Evolutionary conservation across 2,888 invertebrate species (phyloP), one percentile per base, ranked within the genome.

Genomic region (Anthophora plumipes): DNA sequence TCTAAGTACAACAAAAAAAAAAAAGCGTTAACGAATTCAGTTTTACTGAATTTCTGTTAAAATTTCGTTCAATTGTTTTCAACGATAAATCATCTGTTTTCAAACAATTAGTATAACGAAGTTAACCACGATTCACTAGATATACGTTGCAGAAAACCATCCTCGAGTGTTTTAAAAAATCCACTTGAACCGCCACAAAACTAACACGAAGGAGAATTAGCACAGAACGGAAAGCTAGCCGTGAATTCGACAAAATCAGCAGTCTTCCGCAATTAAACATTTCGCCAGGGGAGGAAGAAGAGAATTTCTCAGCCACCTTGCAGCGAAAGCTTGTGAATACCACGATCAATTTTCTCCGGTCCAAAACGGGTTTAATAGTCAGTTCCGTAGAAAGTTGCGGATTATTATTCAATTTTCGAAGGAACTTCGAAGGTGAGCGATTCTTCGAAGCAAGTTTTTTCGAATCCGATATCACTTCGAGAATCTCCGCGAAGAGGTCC

Each of bases 391-490:
- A 12, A 22, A 67, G n/a, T 22, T 20, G 12, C 20, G 20, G 20
- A 50, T 73, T 60, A 48, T 48, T 69, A 54, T 70, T 70, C 54
- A 39, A 70, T 54, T 64, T 66, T 60, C 25, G 11, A 41, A 48
- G 48, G 11, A 31, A 20, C 20, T 43, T 1, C 39, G 8, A n/a
- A 25, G 63, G 31, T 63, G 46, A 66, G 46, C 61, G 66, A 41
- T 70, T 52, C 61, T 61, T 39, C 50, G 22, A 7, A 14, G 9
- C 52, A 61, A 71, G 43, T 68, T 72, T 60, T n/a, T 64, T 54
- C 59, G 68, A 71, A 76, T 76, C 71, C 55, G 70, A 72, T 80
- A n/a, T n/a, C n/a, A n/a, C n/a, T n/a, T n/a, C n/a, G n/a, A 76
- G 75, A 75, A 60, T 60, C 12, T 41, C 39, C 14, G 55, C 41